Evolutionary conservation across 2,888 invertebrate species (phyloP).

Genomic region (Drosophila infuscata): DNA sequence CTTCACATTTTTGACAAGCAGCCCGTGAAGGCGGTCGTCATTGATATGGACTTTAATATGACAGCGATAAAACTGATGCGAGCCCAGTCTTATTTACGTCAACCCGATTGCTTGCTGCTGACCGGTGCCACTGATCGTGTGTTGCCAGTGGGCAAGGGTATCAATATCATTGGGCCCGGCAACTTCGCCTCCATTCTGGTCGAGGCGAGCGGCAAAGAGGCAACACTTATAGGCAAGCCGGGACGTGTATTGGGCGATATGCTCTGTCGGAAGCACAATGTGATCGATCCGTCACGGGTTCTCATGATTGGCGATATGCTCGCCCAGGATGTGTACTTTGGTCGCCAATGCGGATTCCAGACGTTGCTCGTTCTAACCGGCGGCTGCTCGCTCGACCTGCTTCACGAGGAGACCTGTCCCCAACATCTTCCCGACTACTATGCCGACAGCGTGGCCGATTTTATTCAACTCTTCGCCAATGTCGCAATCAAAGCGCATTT

Average conservation of each 20-base stretch:
- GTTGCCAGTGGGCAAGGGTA: conserved; percentile 78
- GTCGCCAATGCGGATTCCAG: conserved; percentile 89
- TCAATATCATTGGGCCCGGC: conserved; percentile 85
- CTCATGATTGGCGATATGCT: conserved; percentile 95
- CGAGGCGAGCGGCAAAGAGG: conserved; percentile 79
- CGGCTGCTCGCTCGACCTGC: conserved; percentile 67
- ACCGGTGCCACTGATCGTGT: conserved; percentile 84
- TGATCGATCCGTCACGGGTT: conserved; percentile 88
- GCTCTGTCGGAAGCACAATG: conserved; percentile 69
- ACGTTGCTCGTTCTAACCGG: conserved; percentile 91
- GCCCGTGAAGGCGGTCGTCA: conserved; percentile 85
- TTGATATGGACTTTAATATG: conserved; percentile 85
- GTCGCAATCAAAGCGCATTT: conserved; percentile 55
- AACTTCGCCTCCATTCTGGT: conserved; percentile 83
- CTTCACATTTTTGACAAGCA: conserved; percentile 69
- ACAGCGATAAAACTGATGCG: conserved; percentile 85
- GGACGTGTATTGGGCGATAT: conserved; percentile 82
- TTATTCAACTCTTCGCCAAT: conserved; percentile 71
- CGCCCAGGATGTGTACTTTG: conserved; percentile 92
- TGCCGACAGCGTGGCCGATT: conserved; percentile 81
- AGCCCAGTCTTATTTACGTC: conserved; percentile 84
- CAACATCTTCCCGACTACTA: conserved; percentile 80
- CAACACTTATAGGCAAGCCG: conserved; percentile 85
- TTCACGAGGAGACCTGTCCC: conserved; percentile 59
- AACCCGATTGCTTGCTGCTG: conserved; percentile 85